Base-by-base conservation (phyloP, 2,888 invertebrate species). In the Scaptodrosophila latifasciaeformis region DNA sequence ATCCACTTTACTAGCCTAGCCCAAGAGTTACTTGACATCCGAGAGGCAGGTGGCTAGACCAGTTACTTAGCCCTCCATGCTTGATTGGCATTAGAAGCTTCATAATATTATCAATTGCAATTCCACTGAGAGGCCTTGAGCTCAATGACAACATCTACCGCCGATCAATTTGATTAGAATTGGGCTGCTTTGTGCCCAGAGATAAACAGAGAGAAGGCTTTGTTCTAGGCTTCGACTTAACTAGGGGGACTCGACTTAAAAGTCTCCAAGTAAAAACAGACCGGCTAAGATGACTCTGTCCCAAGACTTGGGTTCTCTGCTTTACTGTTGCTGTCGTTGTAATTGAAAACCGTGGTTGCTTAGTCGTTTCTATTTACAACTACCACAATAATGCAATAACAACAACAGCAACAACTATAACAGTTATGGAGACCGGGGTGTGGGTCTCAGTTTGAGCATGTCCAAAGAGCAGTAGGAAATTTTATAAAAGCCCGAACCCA, bases 401-500 rank as follows among this genome's bases (percentile, higher is more conserved):
- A 72, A 52, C 78, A 74, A 29, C 34, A 21, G 6, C 39, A 35
- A 30, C n/a, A n/a, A n/a, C n/a, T n/a, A n/a, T n/a, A n/a, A n/a
- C n/a, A 24, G 10, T 6, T 24, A 24, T n/a, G 40, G 17, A 13
- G 29, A 19, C 13, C 12, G 2, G 12, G 18, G 47, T 15, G 18
- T n/a, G 18, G 7, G 43, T 13, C 24, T 31, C 6, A 4, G 34
- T 18, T 13, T n/a, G n/a, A n/a, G n/a, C n/a, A n/a, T n/a, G n/a
- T n/a, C n/a, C n/a, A 44, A 44, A 34, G 34, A 12, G 13, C 35
- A 47, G 4, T 49, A 18, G 48, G 42, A 57, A 62, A 74, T 68
- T 67, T 80, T 67, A 80, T 80, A 80, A 69, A 82, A 82, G 70
- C 69, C 52, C 59, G 59, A 59, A 49, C 65, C 39, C 55, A 43